Evolutionary conservation across 2,888 invertebrate genomes (phyloP).

Genomic region (Halictus ligatus): DNA sequence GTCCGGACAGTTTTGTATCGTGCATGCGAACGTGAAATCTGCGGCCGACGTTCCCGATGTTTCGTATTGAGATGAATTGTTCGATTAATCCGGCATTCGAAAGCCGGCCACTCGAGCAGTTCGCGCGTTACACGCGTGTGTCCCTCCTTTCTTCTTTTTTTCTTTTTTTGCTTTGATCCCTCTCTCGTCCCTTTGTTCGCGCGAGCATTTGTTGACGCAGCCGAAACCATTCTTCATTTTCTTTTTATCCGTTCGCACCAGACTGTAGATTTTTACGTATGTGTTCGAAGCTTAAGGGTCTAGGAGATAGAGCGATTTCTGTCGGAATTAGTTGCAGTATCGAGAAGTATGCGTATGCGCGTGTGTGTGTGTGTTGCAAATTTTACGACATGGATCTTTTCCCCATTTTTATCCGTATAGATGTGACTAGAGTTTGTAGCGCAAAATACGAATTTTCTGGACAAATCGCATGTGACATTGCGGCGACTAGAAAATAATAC

Average conservation of each 20-base stretch:
- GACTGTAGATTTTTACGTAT: neutral
- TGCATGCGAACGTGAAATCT: neutral
- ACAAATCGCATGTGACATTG: no score
- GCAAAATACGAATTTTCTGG: no score
- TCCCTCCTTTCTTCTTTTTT: neutral
- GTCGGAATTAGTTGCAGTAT: no score
- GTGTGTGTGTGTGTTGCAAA: no score
- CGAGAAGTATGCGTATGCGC: no score
- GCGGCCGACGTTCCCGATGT: neutral
- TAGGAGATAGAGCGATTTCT: no score
- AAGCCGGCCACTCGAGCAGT: slow-evolving; percentile 16
- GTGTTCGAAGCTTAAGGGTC: neutral
- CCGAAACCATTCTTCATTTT: neutral
- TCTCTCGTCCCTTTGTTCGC: neutral
- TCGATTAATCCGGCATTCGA: slow-evolving; percentile 19
- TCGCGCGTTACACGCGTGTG: neutral
- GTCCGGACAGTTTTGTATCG: slow-evolving; percentile 12
- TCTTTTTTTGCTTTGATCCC: neutral
- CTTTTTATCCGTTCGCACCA: neutral
- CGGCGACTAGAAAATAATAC: no score
- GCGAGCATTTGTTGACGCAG: neutral
- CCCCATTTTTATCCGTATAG: no score
- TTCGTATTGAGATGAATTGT: slow-evolving; percentile 1
- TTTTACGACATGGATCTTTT: no score
- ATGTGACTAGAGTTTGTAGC: no score